Conservation (phyloP, 1,140 invertebrate genomes). For the Marisa cornuarietis region DNA sequence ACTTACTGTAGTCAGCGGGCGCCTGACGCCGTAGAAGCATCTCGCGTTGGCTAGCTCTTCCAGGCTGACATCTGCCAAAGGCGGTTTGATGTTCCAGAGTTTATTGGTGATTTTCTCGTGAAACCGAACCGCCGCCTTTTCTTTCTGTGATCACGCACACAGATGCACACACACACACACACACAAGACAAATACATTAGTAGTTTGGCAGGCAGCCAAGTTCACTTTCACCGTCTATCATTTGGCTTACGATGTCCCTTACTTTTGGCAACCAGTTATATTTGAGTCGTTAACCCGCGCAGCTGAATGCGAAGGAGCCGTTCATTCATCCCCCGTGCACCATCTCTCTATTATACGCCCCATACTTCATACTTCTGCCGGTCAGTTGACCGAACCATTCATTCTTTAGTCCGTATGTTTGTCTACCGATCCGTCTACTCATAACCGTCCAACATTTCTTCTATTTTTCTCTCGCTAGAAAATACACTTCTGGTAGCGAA, state of each 20-base stretch:
- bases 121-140: not conserved
- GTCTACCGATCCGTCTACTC: too few species aligned
- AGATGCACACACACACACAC: constrained; percentile 1
- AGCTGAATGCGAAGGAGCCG: not conserved
- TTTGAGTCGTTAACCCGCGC: too few species aligned
- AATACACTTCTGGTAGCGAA: too few species aligned
- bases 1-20: not conserved
- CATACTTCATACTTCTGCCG: not conserved
- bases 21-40: not conserved
- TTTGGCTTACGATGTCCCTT: not conserved
- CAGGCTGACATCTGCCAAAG: not conserved
- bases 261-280: not conserved
- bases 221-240: not conserved
- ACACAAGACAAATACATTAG: not conserved
- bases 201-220: not conserved
- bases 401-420: too few species aligned
- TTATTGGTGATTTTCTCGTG: not conserved
- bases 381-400: not conserved
- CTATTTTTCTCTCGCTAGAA: too few species aligned
- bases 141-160: not conserved
- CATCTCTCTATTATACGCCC: not conserved
- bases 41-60: not conserved
- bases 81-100: not conserved
- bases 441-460: too few species aligned
- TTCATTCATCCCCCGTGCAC: not conserved